A percentile compares a stretch with the other conserved stretches of the same genome.
phyloP scores from a whole-genome alignment of 2,113 vertebrate species.

The Hypomesus transpacificus region DNA sequence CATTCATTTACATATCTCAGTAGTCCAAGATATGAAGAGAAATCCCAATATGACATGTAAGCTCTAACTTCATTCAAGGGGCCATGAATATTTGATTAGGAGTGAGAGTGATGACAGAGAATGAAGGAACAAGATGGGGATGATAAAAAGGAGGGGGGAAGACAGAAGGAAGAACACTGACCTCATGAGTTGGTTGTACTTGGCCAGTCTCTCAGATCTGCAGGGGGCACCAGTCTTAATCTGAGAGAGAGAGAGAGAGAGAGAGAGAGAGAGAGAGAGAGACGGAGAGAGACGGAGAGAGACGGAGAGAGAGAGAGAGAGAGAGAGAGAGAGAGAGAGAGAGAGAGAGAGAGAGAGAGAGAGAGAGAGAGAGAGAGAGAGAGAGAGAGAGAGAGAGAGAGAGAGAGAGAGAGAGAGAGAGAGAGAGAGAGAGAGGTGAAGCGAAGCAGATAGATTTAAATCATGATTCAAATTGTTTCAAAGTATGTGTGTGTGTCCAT shows the following conservation, averaged over 20 bases:
- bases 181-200: slow-evolving; percentile 96
- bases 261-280: neutral
- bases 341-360: neutral
- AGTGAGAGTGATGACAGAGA: neutral
- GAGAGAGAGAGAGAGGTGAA: neutral
- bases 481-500: neutral
- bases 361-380: neutral
- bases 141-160: neutral
- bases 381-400: slow-evolving; percentile 18
- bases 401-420: slow-evolving; percentile 35
- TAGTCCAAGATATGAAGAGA: no score
- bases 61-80: no score
- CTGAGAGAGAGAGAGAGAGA: slow-evolving; percentile 58
- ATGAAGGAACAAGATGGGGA: neutral
- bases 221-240: slow-evolving; percentile 93
- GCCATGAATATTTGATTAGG: neutral
- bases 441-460: neutral
- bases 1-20: no score
- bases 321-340: neutral
- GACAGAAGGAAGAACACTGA: slow-evolving; percentile 52
- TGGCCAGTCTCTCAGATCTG: slow-evolving; percentile 89
- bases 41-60: no score
- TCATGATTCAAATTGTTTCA: neutral
- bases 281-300: neutral
- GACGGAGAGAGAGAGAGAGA: neutral